Percentiles rank a stretch among this genome's conserved stretches.
Evolutionary conservation across 2,797 vertebrate genomes (phyloP).

Genomic region (Telmatherina bonti): DNA sequence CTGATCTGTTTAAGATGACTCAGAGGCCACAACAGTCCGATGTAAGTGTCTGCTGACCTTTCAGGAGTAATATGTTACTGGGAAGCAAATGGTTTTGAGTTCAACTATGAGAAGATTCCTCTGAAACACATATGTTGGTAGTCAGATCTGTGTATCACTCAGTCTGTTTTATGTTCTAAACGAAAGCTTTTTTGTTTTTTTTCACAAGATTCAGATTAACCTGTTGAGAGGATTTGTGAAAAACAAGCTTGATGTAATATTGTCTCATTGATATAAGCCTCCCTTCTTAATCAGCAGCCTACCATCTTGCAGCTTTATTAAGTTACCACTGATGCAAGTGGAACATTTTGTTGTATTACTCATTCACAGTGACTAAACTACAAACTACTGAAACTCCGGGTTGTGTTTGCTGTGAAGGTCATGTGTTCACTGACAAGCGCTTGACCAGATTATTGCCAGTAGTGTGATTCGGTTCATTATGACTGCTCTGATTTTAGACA

Average conservation of each 20-base stretch:
- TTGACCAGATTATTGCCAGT: too few relatives aligned
- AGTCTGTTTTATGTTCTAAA: not conserved
- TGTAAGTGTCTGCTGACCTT: slow-evolving; percentile 49
- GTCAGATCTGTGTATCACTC: too few relatives aligned
- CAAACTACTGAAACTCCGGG: not conserved
- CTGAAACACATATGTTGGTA: not conserved
- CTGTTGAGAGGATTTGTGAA: not conserved
- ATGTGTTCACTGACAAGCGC: too few relatives aligned
- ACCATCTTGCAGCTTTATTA: not conserved
- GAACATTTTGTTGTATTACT: not conserved
- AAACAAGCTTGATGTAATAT: not conserved
- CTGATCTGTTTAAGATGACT: slow-evolving; percentile 49
- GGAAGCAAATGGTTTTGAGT: not conserved
- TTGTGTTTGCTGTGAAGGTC: too few relatives aligned
- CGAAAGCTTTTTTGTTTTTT: too few relatives aligned
- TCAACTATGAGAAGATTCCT: not conserved
- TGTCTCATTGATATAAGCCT: not conserved
- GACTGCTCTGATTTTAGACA: too few relatives aligned
- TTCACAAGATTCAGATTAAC: not conserved
- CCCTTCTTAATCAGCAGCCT: not conserved
- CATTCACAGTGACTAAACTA: not conserved
- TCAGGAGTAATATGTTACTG: not conserved
- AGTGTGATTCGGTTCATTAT: too few relatives aligned
- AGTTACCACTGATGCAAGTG: not conserved
- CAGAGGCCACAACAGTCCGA: slow-evolving; percentile 22